phyloP scores from a whole-genome alignment of 2,113 vertebrate species.

The Ceyx margarethae region DNA sequence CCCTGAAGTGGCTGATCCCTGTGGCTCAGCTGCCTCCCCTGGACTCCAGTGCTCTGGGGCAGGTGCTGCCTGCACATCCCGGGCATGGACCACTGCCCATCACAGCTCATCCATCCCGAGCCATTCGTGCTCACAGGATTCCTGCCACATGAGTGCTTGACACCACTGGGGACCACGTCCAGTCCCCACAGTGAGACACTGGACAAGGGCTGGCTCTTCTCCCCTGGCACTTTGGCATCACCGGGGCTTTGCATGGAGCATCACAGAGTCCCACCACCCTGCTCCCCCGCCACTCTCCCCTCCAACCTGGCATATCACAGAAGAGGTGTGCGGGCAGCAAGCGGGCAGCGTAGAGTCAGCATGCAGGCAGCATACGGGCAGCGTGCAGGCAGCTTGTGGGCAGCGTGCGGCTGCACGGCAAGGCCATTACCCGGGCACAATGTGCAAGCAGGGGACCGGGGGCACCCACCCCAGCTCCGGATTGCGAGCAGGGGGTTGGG shows the following conservation, averaged over 20 bases:
- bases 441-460: neutral
- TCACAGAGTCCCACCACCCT: neutral
- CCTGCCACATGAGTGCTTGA: rapidly evolving
- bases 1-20: neutral
- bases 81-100: rapidly evolving
- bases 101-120: neutral
- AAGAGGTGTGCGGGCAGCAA: neutral
- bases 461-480: neutral
- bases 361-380: neutral
- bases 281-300: neutral
- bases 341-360: neutral
- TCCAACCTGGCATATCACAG: rapidly evolving
- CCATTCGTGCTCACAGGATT: rapidly evolving
- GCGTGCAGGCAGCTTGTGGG: neutral
- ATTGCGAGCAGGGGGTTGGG: constrained; percentile 20
- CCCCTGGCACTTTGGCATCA: neutral
- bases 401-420: rapidly evolving
- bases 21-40: neutral
- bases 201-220: neutral
- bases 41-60: neutral
- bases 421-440: neutral
- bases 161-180: rapidly evolving
- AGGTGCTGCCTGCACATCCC: neutral
- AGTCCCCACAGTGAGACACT: rapidly evolving
- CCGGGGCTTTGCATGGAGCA: rapidly evolving